Conservation (phyloP, 2,888 invertebrate genomes). For the Altica lythri region DNA sequence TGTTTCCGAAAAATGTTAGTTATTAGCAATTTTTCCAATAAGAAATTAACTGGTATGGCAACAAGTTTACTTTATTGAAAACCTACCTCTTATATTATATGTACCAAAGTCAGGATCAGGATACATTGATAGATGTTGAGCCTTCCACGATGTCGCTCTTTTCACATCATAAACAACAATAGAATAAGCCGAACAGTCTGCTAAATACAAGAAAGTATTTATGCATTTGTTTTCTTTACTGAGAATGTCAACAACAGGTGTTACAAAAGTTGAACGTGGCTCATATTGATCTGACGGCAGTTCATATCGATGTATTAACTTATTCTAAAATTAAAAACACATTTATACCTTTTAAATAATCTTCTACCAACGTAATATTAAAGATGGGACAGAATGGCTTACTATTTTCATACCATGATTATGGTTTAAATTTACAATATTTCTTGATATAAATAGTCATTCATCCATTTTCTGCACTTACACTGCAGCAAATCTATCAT, state of each 20-base stretch:
- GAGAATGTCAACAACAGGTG: slow-evolving; percentile 68
- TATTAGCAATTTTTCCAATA: no score
- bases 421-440: no score
- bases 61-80: background rate
- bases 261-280: slow-evolving; percentile 64
- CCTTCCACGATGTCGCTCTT: slow-evolving; percentile 68
- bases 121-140: slow-evolving; percentile 62
- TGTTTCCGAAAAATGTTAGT: no score
- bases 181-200: slow-evolving; percentile 68
- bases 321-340: slow-evolving; percentile 54
- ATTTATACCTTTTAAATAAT: no score
- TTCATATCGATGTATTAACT: slow-evolving; percentile 62
- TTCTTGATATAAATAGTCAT: no score
- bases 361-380: no score
- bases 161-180: slow-evolving; percentile 67
- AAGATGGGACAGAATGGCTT: no score
- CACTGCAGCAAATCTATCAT: no score
- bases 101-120: slow-evolving; percentile 69
- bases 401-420: no score
- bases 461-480: no score
- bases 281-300: slow-evolving; percentile 61
- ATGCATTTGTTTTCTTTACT: slow-evolving; percentile 58
- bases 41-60: no score
- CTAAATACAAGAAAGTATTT: slow-evolving; percentile 70
- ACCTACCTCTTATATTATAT: slow-evolving; percentile 65